A percentile compares a stretch with the other conserved stretches of the same genome.
Evolutionary conservation across 2,113 vertebrate genomes (phyloP).

Genomic region (Orientallactaga bullata): DNA sequence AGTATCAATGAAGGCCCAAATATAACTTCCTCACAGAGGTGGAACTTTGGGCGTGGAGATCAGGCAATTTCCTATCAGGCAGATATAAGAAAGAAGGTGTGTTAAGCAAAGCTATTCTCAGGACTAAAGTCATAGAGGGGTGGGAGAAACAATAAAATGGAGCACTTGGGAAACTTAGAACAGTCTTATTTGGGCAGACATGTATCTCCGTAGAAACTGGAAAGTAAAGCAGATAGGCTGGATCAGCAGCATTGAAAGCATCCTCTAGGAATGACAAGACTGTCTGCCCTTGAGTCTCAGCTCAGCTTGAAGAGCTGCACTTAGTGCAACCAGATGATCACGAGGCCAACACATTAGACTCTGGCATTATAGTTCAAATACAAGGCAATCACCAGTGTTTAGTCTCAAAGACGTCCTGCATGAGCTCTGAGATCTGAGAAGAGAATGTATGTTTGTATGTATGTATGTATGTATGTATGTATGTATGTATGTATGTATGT

Average conservation of each 20-base stretch:
- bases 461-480: no score
- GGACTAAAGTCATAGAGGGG: not conserved
- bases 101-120: not conserved
- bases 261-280: not conserved
- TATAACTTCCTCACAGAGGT: not conserved
- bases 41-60: not conserved
- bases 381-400: not conserved
- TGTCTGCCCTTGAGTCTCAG: not conserved
- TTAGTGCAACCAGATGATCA: not conserved
- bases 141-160: not conserved
- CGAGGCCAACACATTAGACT: not conserved
- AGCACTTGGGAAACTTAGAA: not conserved
- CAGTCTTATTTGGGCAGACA: not conserved
- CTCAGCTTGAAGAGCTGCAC: not conserved
- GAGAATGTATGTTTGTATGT: not conserved
- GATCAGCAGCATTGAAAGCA: not conserved
- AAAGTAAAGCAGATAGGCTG: not conserved
- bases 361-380: not conserved
- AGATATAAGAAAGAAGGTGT: not conserved
- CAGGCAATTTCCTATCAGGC: not conserved
- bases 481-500: not conserved
- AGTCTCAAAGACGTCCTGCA: not conserved
- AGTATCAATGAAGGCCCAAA: not conserved
- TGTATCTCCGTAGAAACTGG: not conserved
- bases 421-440: not conserved